Percentiles rank a stretch among this genome's conserved stretches.
Evolutionary conservation across 1,140 invertebrate species (phyloP).

Genomic region (Eubasilissa regina): DNA sequence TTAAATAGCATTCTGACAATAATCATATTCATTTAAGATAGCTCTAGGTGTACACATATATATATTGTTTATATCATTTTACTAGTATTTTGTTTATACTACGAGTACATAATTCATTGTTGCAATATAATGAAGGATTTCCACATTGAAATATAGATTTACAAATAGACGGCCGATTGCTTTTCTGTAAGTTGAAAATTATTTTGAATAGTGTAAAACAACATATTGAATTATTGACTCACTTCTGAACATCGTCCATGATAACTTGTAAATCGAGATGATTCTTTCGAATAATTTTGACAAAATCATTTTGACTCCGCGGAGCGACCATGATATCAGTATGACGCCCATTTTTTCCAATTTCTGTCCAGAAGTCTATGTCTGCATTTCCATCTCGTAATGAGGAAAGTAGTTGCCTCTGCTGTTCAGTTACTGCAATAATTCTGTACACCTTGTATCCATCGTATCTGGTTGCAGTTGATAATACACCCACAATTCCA

Average conservation of each 20-base stretch:
- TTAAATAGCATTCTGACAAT: too few relatives aligned
- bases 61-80: too few relatives aligned
- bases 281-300: constrained; percentile 19
- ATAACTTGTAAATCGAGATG: constrained; percentile 30
- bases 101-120: too few relatives aligned
- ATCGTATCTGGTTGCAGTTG: constrained; percentile 33
- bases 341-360: constrained; percentile 61
- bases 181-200: too few relatives aligned
- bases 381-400: constrained; percentile 18
- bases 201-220: too few relatives aligned
- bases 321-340: constrained; percentile 59
- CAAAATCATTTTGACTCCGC: constrained; percentile 32
- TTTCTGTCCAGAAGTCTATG: constrained; percentile 57
- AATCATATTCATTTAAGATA: too few relatives aligned
- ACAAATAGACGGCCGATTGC: too few relatives aligned
- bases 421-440: constrained; percentile 39
- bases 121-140: too few relatives aligned
- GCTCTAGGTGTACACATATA: too few relatives aligned
- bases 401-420: constrained; percentile 12
- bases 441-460: constrained; percentile 53
- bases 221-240: not conserved
- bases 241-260: constrained; percentile 54
- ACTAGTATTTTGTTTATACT: too few relatives aligned
- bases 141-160: too few relatives aligned
- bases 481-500: too few relatives aligned